Evolutionary conservation across 2,113 vertebrate genomes (phyloP).

Genomic region (Gambusia affinis): DNA sequence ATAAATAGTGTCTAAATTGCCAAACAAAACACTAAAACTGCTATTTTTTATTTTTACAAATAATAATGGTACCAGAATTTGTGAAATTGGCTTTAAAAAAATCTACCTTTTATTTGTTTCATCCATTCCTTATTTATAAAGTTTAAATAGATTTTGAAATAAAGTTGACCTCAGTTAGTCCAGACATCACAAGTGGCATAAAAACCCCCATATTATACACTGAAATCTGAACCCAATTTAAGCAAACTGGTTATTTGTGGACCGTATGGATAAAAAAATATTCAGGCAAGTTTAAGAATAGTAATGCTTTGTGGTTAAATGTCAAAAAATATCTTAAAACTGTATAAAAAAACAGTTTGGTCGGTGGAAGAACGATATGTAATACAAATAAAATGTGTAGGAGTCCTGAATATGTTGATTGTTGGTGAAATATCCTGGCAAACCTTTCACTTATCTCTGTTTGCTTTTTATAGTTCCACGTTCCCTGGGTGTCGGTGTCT

Average conservation of each 20-base stretch:
- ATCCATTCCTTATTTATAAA: too few relatives aligned
- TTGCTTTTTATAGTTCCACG: constrained; percentile 84
- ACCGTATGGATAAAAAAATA: not conserved
- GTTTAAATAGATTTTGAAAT: too few relatives aligned
- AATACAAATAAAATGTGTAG: not conserved
- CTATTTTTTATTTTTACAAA: too few relatives aligned
- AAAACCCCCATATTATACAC: too few relatives aligned
- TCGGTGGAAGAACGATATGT: not conserved
- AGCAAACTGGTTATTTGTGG: not conserved
- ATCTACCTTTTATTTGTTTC: not conserved
- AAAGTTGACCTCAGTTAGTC: too few relatives aligned
- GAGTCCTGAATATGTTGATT: not conserved
- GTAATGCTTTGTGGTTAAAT: too few relatives aligned
- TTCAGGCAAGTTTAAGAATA: not conserved
- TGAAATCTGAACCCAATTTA: too few relatives aligned
- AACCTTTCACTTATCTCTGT: not conserved
- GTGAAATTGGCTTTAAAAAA: not conserved
- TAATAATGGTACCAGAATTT: too few relatives aligned
- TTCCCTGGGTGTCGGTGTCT: constrained; percentile 89
- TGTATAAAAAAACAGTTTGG: not conserved
- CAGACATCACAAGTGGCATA: too few relatives aligned
- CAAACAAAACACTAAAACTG: too few relatives aligned
- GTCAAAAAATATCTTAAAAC: not conserved
- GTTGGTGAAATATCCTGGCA: not conserved
- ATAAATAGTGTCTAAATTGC: too few relatives aligned